These are phyloP conservation scores for Bilobella aurantiaca DNA, from an alignment of 1,140 invertebrate genomes.

Conservation along the genomic window DNA sequence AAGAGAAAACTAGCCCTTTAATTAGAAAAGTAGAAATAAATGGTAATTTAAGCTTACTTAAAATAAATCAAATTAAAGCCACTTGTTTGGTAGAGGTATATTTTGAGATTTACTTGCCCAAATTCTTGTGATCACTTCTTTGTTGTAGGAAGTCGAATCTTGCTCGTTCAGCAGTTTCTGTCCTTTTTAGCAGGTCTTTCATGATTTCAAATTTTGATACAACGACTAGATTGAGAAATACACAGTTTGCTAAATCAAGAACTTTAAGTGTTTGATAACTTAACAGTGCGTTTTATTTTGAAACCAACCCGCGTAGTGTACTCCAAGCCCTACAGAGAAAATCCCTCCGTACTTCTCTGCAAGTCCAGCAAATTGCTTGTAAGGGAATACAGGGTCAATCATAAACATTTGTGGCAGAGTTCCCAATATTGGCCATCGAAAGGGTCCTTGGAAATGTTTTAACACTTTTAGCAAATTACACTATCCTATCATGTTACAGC, in stretches of 20 bases:
- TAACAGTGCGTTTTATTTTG: background rate
- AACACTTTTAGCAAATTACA: no score
- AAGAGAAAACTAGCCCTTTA: slow-evolving; percentile 16
- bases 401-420: background rate
- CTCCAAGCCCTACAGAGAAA: background rate
- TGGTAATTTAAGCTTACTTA: no score
- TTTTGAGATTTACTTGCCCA: background rate
- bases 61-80: no score
- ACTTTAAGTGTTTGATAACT: no score
- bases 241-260: no score
- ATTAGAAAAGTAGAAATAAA: background rate
- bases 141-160: background rate
- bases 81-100: no score
- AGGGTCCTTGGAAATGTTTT: no score
- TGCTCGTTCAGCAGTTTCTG: background rate
- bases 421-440: slow-evolving; percentile 1
- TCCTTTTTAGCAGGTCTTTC: background rate
- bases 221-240: background rate
- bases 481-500: no score
- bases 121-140: background rate
- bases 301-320: background rate
- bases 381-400: background rate
- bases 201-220: background rate
- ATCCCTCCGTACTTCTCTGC: background rate
- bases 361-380: background rate